Evolutionary conservation across 1,140 invertebrate species (phyloP), one percentile per base, ranked within the genome.

Genomic region (Lasioglossum baleicum): DNA sequence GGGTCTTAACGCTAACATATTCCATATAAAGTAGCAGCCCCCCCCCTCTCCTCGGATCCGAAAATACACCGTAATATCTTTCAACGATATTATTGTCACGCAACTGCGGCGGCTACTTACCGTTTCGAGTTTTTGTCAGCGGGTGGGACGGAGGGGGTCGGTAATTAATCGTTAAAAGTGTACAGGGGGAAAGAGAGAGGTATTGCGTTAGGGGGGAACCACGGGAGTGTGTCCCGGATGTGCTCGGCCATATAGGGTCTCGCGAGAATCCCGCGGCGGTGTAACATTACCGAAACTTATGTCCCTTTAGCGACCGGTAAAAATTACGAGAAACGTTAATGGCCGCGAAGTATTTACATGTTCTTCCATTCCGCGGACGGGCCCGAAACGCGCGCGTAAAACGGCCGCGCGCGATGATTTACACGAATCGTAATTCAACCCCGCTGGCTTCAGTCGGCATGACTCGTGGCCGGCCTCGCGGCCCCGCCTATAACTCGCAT

Each of bases 401-500:
- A 61, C 64, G 48, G 74, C 58, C 65, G 13, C 58, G 20, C 56
- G n/a, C 40, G 74, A 81, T 81, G 56, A 81, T 81, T 78, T 77
- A 71, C 67, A 40, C n/a, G 74, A 65, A 48, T 56, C 66, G 80
- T 81, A 77, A 81, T 78, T 77, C 66, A 77, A 81, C 51, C 44
- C 75, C 75, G 80, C 74, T 77, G 58, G 60, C 64, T 60, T 81
- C 80, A 81, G 80, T 78, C 75, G 53, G 61, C 75, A 61, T 68
- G 77, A 78, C 80, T 81, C 67, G 67, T 60, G 74, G 74, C n/a
- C 67, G 56, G 56, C 78, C 35, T 61, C 35, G 66, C 80, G 42
- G 80, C 73, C 80, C 71, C 78, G 72, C 78, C 81, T 83, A 83
- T 80, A 81, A 83, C 80, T 83, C 78, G 78, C 81, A 83, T 83